Evolutionary conservation across 2,113 vertebrate species (phyloP), one percentile per base, ranked within the genome.

Genomic region (Amazona vittata): DNA sequence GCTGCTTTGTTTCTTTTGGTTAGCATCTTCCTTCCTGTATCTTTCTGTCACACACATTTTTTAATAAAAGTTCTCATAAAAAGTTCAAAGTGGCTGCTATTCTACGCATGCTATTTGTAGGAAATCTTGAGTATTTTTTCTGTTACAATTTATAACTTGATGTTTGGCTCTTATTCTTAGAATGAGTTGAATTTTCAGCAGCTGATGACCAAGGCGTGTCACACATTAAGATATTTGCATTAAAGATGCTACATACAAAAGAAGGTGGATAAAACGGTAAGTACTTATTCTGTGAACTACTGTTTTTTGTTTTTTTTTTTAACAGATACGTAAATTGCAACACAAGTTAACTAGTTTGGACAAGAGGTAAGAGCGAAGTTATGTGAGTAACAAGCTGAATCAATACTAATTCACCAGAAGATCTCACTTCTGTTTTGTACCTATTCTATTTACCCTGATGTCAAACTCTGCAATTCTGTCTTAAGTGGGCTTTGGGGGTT

Each of bases 301-400:
- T 6, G 3, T 9, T 52, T 0, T 15, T 43, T 43, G 43, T 3
- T 9, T 52, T 0, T 15, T 43, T 43, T 49, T 24, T 10, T 19
- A 33, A 5, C 3, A 62, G 5, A 6, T 8, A 28, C 4, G 17
- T 31, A 71, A 83, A 43, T 8, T 6, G 57, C 21, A 31, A 44
- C 4, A n/a, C 6, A 63, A 41, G 13, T 63, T 44, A 79, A 79
- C 6, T 62, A 44, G 73, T 39, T 37, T 83, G 24, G 52, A 71
- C 39, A 89, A 71, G 55, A 79, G 0, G 0, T 15, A 84, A 84
- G n/a, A 25, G 25, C 11, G 1, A 89, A 67, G 26, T 19, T 53
- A 55, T 6, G 5, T 0, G 35, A 86, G 35, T 20, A 67, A 67
- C 12, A 67, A 71, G 11, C 12, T 28, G 35, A 79, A 83, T 35